These are phyloP conservation scores for Oryctes rhinoceros DNA, from an alignment of 1,140 invertebrate species.

Conservation along the genomic window DNA sequence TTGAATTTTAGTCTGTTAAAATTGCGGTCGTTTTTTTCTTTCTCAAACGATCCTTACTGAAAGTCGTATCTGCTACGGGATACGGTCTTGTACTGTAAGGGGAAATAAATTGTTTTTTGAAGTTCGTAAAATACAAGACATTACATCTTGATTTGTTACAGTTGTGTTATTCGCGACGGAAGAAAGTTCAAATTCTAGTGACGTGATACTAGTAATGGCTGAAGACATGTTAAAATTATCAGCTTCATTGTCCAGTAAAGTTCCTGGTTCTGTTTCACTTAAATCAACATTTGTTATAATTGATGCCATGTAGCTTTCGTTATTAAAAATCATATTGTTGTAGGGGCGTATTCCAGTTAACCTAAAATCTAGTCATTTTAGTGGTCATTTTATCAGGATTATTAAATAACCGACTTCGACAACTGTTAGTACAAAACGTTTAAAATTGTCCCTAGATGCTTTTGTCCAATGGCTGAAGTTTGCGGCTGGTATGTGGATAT, in stretches of 20 bases:
- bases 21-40: too few relatives aligned
- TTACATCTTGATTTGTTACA: not conserved
- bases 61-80: too few relatives aligned
- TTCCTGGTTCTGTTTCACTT: not conserved
- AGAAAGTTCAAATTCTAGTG: not conserved
- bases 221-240: not conserved
- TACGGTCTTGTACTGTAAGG: not conserved
- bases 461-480: conserved; percentile 52
- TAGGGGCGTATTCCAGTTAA: conserved; percentile 38
- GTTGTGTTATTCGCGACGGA: not conserved
- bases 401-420: conserved; percentile 42
- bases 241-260: not conserved
- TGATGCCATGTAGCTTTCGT: conserved; percentile 33
- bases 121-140: too few relatives aligned
- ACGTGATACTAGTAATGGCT: not conserved
- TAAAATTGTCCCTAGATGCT: conserved; percentile 48
- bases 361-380: too few relatives aligned
- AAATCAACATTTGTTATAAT: conserved; percentile 33
- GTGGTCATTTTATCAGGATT: conserved; percentile 49
- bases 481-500: conserved; percentile 53
- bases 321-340: conserved; percentile 33
- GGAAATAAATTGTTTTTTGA: not conserved
- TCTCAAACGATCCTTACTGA: too few relatives aligned
- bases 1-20: too few relatives aligned
- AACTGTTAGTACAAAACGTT: not conserved